Conservation (phyloP, 2,888 invertebrate genomes). For the Punctoribates punctum region DNA sequence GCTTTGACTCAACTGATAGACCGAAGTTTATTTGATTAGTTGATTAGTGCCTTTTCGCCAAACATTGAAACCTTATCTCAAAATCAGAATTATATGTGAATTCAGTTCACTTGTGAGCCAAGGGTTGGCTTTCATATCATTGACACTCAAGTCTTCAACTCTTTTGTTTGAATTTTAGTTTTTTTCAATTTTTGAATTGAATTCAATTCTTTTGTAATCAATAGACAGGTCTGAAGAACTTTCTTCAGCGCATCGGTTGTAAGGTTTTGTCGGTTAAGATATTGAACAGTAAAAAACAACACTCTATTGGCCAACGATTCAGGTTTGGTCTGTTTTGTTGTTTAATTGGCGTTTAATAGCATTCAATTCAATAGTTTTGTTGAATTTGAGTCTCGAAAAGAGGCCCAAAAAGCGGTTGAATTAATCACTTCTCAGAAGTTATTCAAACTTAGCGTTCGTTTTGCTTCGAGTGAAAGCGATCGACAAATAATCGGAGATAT, state of each 20-base stretch:
- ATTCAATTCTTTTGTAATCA: neutral
- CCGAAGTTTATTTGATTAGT: too few relatives aligned
- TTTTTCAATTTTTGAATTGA: neutral
- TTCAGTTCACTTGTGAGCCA: too few relatives aligned
- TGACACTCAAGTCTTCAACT: too few relatives aligned
- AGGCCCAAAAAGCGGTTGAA: slow-evolving; percentile 17
- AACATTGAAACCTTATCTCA: too few relatives aligned
- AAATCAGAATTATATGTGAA: too few relatives aligned
- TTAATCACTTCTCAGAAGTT: neutral
- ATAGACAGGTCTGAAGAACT: slow-evolving; percentile 3
- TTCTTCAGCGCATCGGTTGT: slow-evolving; percentile 10
- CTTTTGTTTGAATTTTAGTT: neutral
- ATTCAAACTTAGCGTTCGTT: slow-evolving; percentile 10
- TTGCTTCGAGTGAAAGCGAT: neutral
- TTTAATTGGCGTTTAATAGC: neutral
- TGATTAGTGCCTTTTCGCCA: too few relatives aligned
- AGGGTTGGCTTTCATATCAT: too few relatives aligned
- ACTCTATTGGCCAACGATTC: neutral
- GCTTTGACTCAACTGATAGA: too few relatives aligned
- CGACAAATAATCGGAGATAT: neutral
- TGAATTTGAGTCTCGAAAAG: slow-evolving; percentile 1
- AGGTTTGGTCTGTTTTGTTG: neutral
- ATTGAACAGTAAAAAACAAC: neutral
- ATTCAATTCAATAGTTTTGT: slow-evolving; percentile 1
- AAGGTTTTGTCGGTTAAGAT: neutral